Base-by-base conservation (phyloP, 1,140 invertebrate genomes). In the Stegodyphus mimosarum region DNA sequence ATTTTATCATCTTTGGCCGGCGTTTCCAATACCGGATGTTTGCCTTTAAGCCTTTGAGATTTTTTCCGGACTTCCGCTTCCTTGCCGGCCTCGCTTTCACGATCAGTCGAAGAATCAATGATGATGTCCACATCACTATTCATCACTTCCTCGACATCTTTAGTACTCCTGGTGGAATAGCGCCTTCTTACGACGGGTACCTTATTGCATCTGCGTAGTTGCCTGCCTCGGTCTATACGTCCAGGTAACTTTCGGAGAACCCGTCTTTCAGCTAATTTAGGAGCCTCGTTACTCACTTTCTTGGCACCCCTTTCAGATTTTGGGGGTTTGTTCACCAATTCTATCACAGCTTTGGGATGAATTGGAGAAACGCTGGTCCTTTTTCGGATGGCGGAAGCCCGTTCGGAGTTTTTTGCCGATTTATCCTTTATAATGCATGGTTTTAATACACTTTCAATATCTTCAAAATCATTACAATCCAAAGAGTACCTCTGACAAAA, bases 51-150 rank as follows among this genome's bases (percentile, higher is more conserved):
- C 55, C 72, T 52, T 69, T 84, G 71, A 69, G 81, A 75, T 76
- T 84, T 84, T 84, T 84, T 84, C 73, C 63, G 81, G 81, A 84
- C 81, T 84, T 84, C 81, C 81, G 81, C 81, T 84, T 84, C 81
- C 81, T 70, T 84, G 81, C 81, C 81, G 81, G 73, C 81, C 81
- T 84, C 72, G 49, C 66, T 76, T 60, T 83, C 81, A 55, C 66
- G 17, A 53, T 84, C 81, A 48, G 74, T 48, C 7, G 78, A 81
- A n/a, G 73, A 76, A 70, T 69, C 72, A 17, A 84, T 76, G 49
- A 84, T 48, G 33, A 81, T 73, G 63, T 75, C 72, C 5, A 84
- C 72, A 55, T 84, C 73, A 13, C 55, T 72, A 7, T 33, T 11
- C 17, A 51, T 70, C 51, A 9, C 48, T 17, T 64, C 53, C 11